These are phyloP conservation scores for Tanypteryx hageni DNA, from an alignment of 2,888 invertebrate species.

Conservation along the genomic window DNA sequence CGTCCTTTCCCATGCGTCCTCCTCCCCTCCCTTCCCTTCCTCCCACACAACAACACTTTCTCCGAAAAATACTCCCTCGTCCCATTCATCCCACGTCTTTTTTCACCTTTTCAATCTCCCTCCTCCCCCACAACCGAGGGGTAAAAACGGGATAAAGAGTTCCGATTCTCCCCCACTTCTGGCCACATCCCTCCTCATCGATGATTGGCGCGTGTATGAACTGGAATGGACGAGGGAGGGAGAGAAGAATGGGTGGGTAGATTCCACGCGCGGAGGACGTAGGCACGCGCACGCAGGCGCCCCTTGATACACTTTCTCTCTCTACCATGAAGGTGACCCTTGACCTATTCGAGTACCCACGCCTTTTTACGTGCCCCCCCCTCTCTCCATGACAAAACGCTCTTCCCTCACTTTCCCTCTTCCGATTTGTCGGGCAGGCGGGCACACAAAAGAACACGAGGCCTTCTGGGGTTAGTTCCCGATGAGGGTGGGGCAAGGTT, in stretches of 20 bases:
- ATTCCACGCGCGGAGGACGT: neutral
- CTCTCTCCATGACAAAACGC: neutral
- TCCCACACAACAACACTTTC: neutral
- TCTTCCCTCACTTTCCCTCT: neutral
- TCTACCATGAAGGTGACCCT: conserved; percentile 42
- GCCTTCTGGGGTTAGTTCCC: too few relatives aligned
- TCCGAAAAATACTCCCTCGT: neutral
- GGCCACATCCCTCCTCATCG: neutral
- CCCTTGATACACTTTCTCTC: conserved; percentile 6
- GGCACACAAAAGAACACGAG: too few relatives aligned
- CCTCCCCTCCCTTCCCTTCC: neutral
- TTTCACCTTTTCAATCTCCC: neutral
- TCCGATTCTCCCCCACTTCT: neutral
- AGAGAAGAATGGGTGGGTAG: neutral
- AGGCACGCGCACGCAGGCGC: conserved; percentile 35
- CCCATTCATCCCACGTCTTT: neutral
- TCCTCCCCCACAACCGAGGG: neutral
- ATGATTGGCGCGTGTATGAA: neutral
- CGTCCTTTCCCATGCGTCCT: neutral
- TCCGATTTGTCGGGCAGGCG: too few relatives aligned
- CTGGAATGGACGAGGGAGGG: neutral
- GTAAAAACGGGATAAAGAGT: neutral
- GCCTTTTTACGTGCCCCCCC: neutral
- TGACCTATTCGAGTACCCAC: conserved; percentile 41
- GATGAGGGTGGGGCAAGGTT: too few relatives aligned